Conservation (phyloP, 2,888 invertebrate species). For the Pterostichus madidus region DNA sequence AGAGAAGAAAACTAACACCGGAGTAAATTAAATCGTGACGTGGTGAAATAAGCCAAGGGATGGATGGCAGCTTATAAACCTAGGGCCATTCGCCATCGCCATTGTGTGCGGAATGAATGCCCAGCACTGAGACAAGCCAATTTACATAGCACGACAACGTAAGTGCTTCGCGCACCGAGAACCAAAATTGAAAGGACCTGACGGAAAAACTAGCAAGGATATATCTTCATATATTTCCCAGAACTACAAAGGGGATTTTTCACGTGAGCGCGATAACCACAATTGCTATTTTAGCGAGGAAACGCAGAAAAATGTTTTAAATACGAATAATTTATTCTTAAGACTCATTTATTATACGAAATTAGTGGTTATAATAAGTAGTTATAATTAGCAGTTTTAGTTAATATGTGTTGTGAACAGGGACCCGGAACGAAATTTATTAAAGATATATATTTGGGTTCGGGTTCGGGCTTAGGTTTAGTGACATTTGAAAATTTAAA, state of each 20-base stretch:
- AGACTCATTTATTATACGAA: too few species aligned
- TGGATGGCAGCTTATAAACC: conserved; percentile 27
- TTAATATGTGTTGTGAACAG: too few species aligned
- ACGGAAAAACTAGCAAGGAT: neutral
- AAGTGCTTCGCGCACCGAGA: neutral
- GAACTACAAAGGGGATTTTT: neutral
- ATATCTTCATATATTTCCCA: neutral
- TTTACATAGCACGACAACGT: conserved; percentile 10
- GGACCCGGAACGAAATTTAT: too few species aligned
- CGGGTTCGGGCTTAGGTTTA: too few species aligned
- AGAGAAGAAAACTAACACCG: conserved; percentile 2
- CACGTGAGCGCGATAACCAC: neutral
- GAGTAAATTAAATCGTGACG: neutral
- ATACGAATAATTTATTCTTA: too few species aligned
- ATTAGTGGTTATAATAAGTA: too few species aligned
- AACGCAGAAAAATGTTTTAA: neutral
- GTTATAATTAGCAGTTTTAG: too few species aligned
- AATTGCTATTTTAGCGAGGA: neutral
- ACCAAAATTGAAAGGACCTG: conserved; percentile 7
- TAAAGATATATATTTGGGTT: too few species aligned
- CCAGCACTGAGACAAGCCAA: conserved; percentile 12
- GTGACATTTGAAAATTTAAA: too few species aligned
- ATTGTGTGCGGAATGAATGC: conserved; percentile 11
- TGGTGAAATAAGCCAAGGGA: conserved; percentile 17
- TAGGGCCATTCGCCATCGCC: conserved; percentile 2